Conservation (phyloP, 2,113 vertebrate genomes). For the Arenaria interpres region DNA sequence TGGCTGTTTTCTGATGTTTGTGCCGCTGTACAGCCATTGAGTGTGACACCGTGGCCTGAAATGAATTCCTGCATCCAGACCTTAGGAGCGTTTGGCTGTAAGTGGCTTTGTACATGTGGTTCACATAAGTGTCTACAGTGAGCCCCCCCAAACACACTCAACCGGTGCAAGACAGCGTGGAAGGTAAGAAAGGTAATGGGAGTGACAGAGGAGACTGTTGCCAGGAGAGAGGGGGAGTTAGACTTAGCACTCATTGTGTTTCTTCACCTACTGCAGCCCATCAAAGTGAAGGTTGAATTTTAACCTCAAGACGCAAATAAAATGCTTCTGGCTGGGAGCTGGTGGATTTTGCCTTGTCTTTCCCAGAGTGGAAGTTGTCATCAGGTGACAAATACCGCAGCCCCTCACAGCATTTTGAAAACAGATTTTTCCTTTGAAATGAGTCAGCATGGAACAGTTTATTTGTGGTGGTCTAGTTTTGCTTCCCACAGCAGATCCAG, state of each 20-base stretch:
- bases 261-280: neutral
- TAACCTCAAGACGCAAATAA: neutral
- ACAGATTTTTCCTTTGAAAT: conserved; percentile 37
- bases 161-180: no score
- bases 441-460: conserved; percentile 50
- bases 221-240: neutral
- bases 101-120: rapidly evolving
- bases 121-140: neutral
- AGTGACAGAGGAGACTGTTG: neutral
- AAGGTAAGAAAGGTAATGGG: neutral
- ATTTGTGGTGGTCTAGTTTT: conserved; percentile 56
- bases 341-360: neutral
- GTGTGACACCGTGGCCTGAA: neutral
- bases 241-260: neutral
- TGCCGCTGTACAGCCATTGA: neutral
- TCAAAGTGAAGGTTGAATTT: neutral
- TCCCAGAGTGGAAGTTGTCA: neutral
- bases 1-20: neutral
- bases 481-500: conserved; percentile 56
- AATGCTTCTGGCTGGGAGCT: neutral
- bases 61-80: neutral
- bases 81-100: neutral
- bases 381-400: neutral
- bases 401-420: neutral
- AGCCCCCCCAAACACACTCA: neutral